Evolutionary conservation across 2,113 vertebrate genomes (phyloP).

Genomic region (Gopherus flavomarginatus): DNA sequence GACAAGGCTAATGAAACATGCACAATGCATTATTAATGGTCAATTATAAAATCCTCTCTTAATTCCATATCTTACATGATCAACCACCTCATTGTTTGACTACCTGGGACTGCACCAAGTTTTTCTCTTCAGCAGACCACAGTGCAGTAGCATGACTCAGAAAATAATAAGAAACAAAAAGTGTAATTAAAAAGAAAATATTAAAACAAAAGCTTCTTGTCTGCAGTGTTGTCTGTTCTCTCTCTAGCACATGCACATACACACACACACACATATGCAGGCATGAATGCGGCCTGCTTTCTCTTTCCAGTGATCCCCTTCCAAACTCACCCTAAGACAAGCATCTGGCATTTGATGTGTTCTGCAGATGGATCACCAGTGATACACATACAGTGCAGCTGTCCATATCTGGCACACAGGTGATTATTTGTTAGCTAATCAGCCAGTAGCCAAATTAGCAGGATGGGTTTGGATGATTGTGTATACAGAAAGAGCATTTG

Average conservation of each 20-base stretch:
- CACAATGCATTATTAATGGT: background rate
- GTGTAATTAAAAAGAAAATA: background rate
- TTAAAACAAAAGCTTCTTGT: background rate
- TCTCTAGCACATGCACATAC: background rate
- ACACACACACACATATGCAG: fast-evolving
- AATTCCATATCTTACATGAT: background rate
- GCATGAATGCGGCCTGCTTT: background rate
- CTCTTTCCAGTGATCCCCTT: background rate
- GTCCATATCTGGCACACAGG: conserved; percentile 50
- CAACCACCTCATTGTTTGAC: background rate
- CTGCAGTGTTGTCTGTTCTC: background rate
- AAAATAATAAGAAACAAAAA: background rate
- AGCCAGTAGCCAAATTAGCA: conserved; percentile 32
- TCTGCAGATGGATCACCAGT: conserved; percentile 40
- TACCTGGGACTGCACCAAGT: conserved; percentile 5
- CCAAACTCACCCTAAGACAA: conserved; percentile 7
- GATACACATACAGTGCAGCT: conserved; percentile 11
- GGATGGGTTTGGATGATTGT: conserved; percentile 34
- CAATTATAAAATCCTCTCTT: background rate
- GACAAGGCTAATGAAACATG: background rate
- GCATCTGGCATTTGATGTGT: conserved; percentile 48
- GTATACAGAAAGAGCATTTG: conserved; percentile 24
- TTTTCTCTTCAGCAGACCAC: conserved; percentile 7
- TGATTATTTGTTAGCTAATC: conserved; percentile 54
- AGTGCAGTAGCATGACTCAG: background rate